Evolutionary conservation across 2,113 vertebrate genomes (phyloP).

Genomic region (Echinops telfairi): DNA sequence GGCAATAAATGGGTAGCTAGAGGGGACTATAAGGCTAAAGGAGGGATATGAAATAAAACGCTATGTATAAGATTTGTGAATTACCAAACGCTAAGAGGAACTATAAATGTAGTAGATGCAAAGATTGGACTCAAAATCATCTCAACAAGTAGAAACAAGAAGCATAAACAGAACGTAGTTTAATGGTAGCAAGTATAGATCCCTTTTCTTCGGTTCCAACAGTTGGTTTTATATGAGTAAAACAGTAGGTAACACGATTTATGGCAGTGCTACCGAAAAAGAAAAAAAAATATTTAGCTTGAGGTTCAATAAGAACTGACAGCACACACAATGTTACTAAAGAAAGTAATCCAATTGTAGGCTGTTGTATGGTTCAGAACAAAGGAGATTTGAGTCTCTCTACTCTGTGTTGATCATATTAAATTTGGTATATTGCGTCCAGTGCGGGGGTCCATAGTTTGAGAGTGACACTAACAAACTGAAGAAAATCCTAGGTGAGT

Average conservation of each 20-base stretch:
- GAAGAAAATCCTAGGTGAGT: constrained; percentile 41
- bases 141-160: constrained; percentile 69
- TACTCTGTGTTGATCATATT: constrained; percentile 1
- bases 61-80: constrained; percentile 63
- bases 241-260: constrained; percentile 69
- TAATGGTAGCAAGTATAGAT: constrained; percentile 66
- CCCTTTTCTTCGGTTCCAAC: constrained; percentile 61
- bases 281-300: constrained; percentile 69
- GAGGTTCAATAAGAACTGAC: constrained; percentile 64
- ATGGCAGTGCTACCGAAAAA: constrained; percentile 59
- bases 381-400: constrained; percentile 52
- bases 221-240: constrained; percentile 79
- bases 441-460: constrained; percentile 38
- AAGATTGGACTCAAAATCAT: constrained; percentile 70
- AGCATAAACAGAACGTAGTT: constrained; percentile 60
- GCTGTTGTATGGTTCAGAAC: constrained; percentile 7
- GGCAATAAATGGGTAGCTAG: constrained; percentile 63
- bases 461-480: constrained; percentile 60
- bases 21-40: constrained; percentile 25
- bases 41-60: constrained; percentile 61
- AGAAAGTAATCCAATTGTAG: constrained; percentile 27
- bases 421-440: constrained; percentile 38
- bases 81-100: constrained; percentile 56
- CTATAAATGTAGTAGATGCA: constrained; percentile 65
- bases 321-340: constrained; percentile 28